A percentile compares a stretch with the other conserved stretches of the same genome.
Evolutionary conservation across 2,888 invertebrate species (phyloP).

Genomic region (Chironomus tentans): DNA sequence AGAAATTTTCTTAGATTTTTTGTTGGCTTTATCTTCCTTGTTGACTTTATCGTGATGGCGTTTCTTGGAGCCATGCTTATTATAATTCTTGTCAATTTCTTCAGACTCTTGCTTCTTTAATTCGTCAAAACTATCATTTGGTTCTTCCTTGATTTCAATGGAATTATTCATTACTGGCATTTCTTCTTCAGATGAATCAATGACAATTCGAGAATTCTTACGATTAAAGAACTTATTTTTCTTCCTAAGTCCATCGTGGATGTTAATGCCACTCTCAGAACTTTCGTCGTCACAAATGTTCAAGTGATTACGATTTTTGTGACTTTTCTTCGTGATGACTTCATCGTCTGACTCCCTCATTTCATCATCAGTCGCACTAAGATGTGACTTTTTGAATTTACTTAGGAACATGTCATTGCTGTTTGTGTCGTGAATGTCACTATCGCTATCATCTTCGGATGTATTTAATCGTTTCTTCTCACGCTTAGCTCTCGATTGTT

Average conservation of each 20-base stretch:
- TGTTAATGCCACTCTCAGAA: conserved; percentile 33
- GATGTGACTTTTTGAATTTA: conserved; percentile 8
- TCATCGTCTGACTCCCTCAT: conserved; percentile 46
- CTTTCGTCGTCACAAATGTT: conserved; percentile 46
- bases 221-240: conserved; percentile 49
- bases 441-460: conserved; percentile 80
- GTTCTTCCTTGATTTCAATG: conserved; percentile 29
- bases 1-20: conserved; percentile 47
- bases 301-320: conserved; percentile 44
- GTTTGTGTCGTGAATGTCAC: conserved; percentile 43
- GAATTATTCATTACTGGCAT: conserved; percentile 43
- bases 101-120: conserved; percentile 7
- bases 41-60: conserved; percentile 45
- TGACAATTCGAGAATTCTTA: conserved; percentile 63
- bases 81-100: conserved; percentile 47
- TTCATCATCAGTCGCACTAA: conserved; percentile 22
- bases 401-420: conserved; percentile 13
- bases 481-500: conserved; percentile 76
- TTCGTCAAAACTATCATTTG: conserved; percentile 1
- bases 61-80: conserved; percentile 41
- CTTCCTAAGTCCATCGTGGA: conserved; percentile 28
- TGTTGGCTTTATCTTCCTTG: conserved; percentile 45
- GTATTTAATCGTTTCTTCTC: conserved; percentile 83
- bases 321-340: conserved; percentile 39
- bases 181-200: conserved; percentile 73